These are phyloP conservation scores for Netelia inedita DNA, from an alignment of 2,888 invertebrate species.

Conservation along the genomic window DNA sequence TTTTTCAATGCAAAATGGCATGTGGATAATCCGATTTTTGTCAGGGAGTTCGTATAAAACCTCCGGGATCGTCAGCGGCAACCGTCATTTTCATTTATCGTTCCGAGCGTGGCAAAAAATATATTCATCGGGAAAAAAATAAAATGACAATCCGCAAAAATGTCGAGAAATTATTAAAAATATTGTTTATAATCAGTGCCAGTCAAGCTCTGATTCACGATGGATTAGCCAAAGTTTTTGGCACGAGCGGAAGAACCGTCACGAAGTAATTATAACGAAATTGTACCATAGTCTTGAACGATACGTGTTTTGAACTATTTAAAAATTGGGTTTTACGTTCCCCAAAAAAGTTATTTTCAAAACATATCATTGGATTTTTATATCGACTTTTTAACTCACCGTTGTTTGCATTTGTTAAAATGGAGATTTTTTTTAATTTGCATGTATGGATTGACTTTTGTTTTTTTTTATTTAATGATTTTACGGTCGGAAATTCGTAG, in stretches of 20 bases:
- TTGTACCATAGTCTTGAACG: background rate
- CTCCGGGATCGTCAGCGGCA: slow-evolving; percentile 55
- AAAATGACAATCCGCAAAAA: slow-evolving; percentile 66
- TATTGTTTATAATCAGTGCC: slow-evolving; percentile 50
- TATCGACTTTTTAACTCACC: background rate
- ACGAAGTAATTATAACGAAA: slow-evolving; percentile 70
- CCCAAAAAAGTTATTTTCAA: background rate
- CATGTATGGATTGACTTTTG: background rate
- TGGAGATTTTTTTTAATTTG: background rate
- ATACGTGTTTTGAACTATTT: background rate
- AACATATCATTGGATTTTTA: background rate
- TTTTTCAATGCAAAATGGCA: background rate
- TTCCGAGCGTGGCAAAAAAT: slow-evolving; percentile 26
- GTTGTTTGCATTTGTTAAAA: background rate
- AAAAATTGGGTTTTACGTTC: background rate
- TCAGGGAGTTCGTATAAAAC: slow-evolving; percentile 49
- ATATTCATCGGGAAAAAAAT: slow-evolving; percentile 58
- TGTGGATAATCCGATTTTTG: slow-evolving; percentile 3
- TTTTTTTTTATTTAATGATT: background rate
- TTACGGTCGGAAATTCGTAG: slow-evolving; percentile 76
- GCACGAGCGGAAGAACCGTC: slow-evolving; percentile 48
- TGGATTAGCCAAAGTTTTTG: slow-evolving; percentile 73
- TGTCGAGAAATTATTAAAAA: slow-evolving; percentile 55
- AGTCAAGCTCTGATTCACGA: slow-evolving; percentile 72
- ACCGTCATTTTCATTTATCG: slow-evolving; percentile 69